These are phyloP conservation scores for Solenopsis fugax DNA, from an alignment of 1,140 invertebrate species.

Conservation along the genomic window DNA sequence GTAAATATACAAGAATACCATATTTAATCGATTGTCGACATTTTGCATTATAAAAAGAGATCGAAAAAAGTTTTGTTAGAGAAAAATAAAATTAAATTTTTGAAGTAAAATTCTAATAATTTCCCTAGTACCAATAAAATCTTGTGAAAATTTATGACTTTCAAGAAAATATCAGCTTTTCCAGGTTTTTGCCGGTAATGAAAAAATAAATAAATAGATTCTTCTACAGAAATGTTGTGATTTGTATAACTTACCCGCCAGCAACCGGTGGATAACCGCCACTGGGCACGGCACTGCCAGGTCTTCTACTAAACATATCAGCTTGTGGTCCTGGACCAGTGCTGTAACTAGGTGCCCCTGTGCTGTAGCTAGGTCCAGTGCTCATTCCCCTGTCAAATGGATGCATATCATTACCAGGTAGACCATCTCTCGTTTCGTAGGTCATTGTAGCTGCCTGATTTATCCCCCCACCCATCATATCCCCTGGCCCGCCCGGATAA, in stretches of 20 bases:
- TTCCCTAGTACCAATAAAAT: too few species aligned
- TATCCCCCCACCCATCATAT: conserved; percentile 71
- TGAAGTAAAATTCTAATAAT: too few species aligned
- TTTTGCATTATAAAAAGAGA: too few species aligned
- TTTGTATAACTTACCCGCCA: conserved; percentile 81
- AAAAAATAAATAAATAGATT: too few species aligned
- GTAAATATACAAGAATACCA: too few species aligned
- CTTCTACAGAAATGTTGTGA: background rate
- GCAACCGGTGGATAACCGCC: conserved; percentile 84
- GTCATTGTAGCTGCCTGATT: conserved; percentile 69
- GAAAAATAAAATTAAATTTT: too few species aligned
- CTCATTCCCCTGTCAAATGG: conserved; percentile 83
- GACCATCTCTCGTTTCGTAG: conserved; percentile 71
- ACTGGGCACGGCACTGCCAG: conserved; percentile 84
- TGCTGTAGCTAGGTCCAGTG: conserved; percentile 84
- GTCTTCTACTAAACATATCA: conserved; percentile 86
- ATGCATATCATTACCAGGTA: conserved; percentile 72
- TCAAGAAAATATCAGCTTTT: too few species aligned
- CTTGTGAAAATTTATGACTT: too few species aligned
- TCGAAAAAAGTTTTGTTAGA: too few species aligned
- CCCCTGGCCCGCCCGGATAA: conserved; percentile 71
- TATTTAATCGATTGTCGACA: too few species aligned
- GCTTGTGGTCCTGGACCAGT: conserved; percentile 85
- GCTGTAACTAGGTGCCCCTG: conserved; percentile 84
- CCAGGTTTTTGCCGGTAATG: too few species aligned